A percentile compares a stretch with the other conserved stretches of the same genome.
Evolutionary conservation across 2,113 vertebrate genomes (phyloP).

Genomic region (Chamaetylas fuelleborni): DNA sequence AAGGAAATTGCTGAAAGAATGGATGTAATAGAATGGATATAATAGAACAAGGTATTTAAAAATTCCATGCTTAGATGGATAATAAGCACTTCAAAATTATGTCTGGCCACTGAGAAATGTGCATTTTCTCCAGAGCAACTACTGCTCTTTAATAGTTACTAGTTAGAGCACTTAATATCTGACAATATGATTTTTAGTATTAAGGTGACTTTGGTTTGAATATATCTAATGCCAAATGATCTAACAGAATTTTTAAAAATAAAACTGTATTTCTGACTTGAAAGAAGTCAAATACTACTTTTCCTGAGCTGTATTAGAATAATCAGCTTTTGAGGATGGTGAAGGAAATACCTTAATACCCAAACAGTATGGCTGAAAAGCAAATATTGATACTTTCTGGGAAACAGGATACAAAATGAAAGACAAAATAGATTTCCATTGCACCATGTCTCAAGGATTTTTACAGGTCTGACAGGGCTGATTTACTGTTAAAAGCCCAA

Average conservation of each 20-base stretch:
- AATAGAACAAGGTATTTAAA: conserved; percentile 77
- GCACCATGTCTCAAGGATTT: background rate
- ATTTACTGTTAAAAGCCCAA: background rate
- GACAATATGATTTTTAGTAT: conserved; percentile 71
- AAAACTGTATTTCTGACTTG: conserved; percentile 14
- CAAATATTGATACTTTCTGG: conserved; percentile 36
- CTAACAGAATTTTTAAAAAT: background rate
- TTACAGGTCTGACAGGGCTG: background rate
- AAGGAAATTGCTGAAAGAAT: conserved; percentile 74
- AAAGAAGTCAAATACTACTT: conserved; percentile 28
- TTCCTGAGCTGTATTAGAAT: conserved; percentile 53
- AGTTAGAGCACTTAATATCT: conserved; percentile 60
- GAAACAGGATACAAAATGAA: conserved; percentile 17
- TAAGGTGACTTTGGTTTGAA: conserved; percentile 74
- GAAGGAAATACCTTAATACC: conserved; percentile 42
- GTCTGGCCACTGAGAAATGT: conserved; percentile 64
- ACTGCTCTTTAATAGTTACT: conserved; percentile 61
- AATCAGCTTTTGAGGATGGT: conserved; percentile 53
- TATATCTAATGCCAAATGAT: conserved; percentile 47
- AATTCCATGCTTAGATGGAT: conserved; percentile 74
- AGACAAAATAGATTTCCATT: conserved; percentile 10
- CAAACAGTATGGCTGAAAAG: background rate
- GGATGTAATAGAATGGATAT: conserved; percentile 66
- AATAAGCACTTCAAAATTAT: conserved; percentile 69
- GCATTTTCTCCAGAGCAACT: conserved; percentile 40